A percentile compares a stretch with the other conserved stretches of the same genome.
Evolutionary conservation across 1,140 invertebrate genomes (phyloP).

Genomic region (Drosophila ironensis): DNA sequence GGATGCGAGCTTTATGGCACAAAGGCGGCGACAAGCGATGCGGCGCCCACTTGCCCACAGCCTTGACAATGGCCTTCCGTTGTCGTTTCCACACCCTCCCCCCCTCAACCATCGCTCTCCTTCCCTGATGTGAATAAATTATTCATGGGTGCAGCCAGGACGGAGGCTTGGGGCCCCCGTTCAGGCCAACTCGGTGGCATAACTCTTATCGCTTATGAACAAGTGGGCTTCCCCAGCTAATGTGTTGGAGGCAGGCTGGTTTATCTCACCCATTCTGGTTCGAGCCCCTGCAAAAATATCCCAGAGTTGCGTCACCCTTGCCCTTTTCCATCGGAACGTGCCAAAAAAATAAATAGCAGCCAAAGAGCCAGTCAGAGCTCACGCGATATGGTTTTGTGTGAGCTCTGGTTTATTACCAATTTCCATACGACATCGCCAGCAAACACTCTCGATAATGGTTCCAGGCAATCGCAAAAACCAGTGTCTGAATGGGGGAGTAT

Average conservation of each 20-base stretch:
- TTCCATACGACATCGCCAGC: slow-evolving; percentile 21
- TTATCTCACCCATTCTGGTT: slow-evolving; percentile 25
- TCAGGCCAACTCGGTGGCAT: slow-evolving; percentile 23
- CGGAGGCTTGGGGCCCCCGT: slow-evolving; percentile 1
- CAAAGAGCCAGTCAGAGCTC: slow-evolving; percentile 14
- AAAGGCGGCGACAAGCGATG: slow-evolving; percentile 44
- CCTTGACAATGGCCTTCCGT: slow-evolving; percentile 37
- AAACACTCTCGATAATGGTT: slow-evolving; percentile 37
- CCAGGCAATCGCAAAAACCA: not conserved
- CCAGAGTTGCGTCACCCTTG: slow-evolving; percentile 61
- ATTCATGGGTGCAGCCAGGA: slow-evolving; percentile 46
- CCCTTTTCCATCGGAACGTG: slow-evolving; percentile 47
- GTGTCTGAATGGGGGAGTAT: not conserved
- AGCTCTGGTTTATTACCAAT: slow-evolving; percentile 18
- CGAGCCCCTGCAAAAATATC: slow-evolving; percentile 57
- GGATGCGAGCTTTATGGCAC: slow-evolving; percentile 55
- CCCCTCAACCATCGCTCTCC: not conserved
- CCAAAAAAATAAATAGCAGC: slow-evolving; percentile 18
- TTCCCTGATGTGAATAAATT: slow-evolving; percentile 45
- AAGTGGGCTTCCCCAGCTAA: slow-evolving; percentile 21
- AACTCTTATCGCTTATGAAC: slow-evolving; percentile 28
- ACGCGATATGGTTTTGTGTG: slow-evolving; percentile 42
- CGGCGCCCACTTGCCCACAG: slow-evolving; percentile 54
- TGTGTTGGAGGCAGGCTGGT: slow-evolving; percentile 1
- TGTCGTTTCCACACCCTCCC: not conserved